phyloP scores from a whole-genome alignment of 2,888 invertebrate genomes.

The Platycheirus albimanus region DNA sequence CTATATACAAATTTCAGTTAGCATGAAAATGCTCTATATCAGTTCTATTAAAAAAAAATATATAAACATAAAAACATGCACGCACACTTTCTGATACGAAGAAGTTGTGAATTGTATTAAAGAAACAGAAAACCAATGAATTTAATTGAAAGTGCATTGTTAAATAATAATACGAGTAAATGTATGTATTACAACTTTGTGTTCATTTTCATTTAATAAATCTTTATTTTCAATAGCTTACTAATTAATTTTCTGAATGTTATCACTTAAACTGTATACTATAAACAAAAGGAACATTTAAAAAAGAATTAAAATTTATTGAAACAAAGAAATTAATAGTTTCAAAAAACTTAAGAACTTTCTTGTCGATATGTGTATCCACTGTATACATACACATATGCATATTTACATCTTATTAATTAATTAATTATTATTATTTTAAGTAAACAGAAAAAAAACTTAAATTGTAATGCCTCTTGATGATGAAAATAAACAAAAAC shows the following conservation, averaged over 20 bases:
- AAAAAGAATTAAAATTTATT: slow-evolving; percentile 27
- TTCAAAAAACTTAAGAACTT: slow-evolving; percentile 31
- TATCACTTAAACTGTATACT: slow-evolving; percentile 14
- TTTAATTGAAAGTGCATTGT: slow-evolving; percentile 10
- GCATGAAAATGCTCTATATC: neutral
- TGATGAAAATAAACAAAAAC: slow-evolving; percentile 65
- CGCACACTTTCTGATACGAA: neutral
- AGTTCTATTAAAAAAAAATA: neutral
- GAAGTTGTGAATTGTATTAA: neutral
- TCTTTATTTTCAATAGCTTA: neutral
- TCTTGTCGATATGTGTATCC: slow-evolving; percentile 57
- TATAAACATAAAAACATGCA: slow-evolving; percentile 13
- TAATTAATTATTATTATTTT: slow-evolving; percentile 65
- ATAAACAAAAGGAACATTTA: slow-evolving; percentile 36
- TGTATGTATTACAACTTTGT: neutral
- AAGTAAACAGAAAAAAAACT: slow-evolving; percentile 40
- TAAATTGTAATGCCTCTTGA: slow-evolving; percentile 65
- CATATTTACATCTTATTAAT: slow-evolving; percentile 63
- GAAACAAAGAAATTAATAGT: slow-evolving; percentile 20
- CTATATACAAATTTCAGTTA: neutral
- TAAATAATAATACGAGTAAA: slow-evolving; percentile 5
- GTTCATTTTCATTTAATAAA: slow-evolving; percentile 17
- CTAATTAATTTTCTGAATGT: slow-evolving; percentile 18
- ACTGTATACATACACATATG: slow-evolving; percentile 41
- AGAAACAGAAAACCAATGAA: slow-evolving; percentile 1